Evolutionary conservation across 2,113 vertebrate genomes (phyloP), one percentile per base, ranked within the genome.

Genomic region (Sisor rabdophorus): DNA sequence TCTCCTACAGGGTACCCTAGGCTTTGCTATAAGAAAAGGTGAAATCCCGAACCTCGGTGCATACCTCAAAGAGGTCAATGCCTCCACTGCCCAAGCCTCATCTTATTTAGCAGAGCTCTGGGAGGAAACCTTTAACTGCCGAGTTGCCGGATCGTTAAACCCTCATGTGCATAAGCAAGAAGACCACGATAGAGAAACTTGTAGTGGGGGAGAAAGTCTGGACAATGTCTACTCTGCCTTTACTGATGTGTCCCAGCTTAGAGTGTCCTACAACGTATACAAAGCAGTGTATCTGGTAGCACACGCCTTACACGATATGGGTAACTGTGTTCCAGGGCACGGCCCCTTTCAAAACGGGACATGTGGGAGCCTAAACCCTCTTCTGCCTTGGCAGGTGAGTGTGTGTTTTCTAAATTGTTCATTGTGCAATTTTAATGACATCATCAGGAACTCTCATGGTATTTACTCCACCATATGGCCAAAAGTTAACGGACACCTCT

Each of bases 231-330:
- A 86, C 77, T 86, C 88, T 26, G 48, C 85, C 15, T 92, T 85
- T 74, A 80, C 83, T 69, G 90, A 91, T 75, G 86, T 90, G 56
- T 87, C 88, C 47, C 84, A 91, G 78, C 80, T 90, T 54, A 85
- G 90, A 32, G 89, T 91, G 36, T 88, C 90, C 20, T 91, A 90
- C 78, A 91, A 92, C 24, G 89, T 92, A 8, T 92, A 92, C 70
- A 92, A 92, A 74, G 91, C 90, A 13, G 87, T 92, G 10, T 87
- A 92, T 81, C 73, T 91, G 20, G 81, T 91, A 54, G 90, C 91
- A 20, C 80, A 92, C 73, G 88, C 91, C n/a, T 83, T 92, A 73
- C 87, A 92, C 13, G 83, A 89, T 52, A 87, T 93, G 82, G 85
- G 80, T 63, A 48, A 76, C 40, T 90, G 89, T 75, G 73, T 79